Percentiles rank a stretch among this genome's conserved stretches.
These are phyloP conservation scores for Torymus texanus DNA, from an alignment of 2,888 invertebrate species.

Conservation along the genomic window DNA sequence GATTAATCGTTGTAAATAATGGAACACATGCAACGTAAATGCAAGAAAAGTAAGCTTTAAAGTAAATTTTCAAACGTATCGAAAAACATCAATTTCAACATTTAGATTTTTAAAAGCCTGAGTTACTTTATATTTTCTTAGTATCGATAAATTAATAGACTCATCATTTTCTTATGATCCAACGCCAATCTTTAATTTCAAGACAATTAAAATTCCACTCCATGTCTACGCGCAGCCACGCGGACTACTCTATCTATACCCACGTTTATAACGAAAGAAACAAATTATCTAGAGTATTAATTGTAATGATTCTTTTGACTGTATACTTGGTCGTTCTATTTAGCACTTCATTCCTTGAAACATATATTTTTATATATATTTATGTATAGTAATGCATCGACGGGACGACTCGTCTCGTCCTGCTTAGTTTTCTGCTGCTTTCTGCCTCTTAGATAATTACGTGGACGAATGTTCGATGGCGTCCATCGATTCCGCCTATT, in stretches of 20 bases:
- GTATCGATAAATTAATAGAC: constrained; percentile 39
- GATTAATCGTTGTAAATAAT: neutral
- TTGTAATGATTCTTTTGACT: constrained; percentile 19
- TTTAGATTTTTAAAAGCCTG: constrained; percentile 50
- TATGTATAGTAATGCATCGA: constrained; percentile 14
- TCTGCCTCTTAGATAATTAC: constrained; percentile 17
- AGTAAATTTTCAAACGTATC: neutral
- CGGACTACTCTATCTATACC: neutral
- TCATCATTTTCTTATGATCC: constrained; percentile 1
- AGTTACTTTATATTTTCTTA: constrained; percentile 40
- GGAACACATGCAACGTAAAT: constrained; percentile 18
- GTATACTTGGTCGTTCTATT: constrained; percentile 37
- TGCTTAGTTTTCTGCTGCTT: constrained; percentile 2
- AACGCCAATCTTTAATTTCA: constrained; percentile 35
- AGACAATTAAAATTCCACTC: neutral
- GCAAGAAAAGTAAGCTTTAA: constrained; percentile 16
- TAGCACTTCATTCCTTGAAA: constrained; percentile 29
- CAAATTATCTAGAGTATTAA: constrained; percentile 13
- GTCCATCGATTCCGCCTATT: constrained; percentile 33
- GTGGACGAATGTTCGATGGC: constrained; percentile 51
- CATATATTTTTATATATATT: constrained; percentile 1
- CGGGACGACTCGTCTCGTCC: neutral
- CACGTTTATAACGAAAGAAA: constrained; percentile 17
- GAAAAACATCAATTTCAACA: constrained; percentile 44
- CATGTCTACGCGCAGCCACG: neutral